Conservation (phyloP, 2,113 vertebrate genomes). For the Noturus placidus region DNA sequence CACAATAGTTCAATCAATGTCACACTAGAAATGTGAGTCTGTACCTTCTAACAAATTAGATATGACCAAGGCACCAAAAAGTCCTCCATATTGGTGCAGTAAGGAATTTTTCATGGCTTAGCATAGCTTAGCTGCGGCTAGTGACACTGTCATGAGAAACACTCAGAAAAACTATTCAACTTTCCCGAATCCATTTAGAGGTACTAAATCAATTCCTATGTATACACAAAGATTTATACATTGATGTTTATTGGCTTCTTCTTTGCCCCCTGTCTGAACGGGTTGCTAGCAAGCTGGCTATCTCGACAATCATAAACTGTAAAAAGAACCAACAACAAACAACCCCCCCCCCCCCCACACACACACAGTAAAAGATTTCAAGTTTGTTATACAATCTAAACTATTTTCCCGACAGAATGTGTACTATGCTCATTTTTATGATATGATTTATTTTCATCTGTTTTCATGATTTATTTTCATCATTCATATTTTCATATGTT, state of each 20-base stretch:
- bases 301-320: not conserved
- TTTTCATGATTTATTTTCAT: not conserved
- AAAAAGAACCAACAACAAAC: not conserved
- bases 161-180: not conserved
- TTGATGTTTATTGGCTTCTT: not conserved
- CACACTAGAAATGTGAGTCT: not conserved
- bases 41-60: not conserved
- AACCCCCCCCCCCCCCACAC: no score
- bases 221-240: not conserved
- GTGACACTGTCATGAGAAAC: not conserved
- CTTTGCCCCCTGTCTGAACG: not conserved
- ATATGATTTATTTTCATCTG: not conserved
- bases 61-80: not conserved
- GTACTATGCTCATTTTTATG: constrained; percentile 9
- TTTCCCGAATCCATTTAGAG: not conserved
- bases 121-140: not conserved
- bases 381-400: not conserved
- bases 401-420: not conserved
- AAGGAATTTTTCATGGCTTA: not conserved
- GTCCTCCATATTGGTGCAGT: not conserved
- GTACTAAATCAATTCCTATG: not conserved
- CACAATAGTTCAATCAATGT: not conserved
- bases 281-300: not conserved
- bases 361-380: not conserved
- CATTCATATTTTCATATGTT: no score